These are phyloP conservation scores for Lasioglossum lativentre DNA, from an alignment of 2,888 invertebrate genomes.

Conservation along the genomic window DNA sequence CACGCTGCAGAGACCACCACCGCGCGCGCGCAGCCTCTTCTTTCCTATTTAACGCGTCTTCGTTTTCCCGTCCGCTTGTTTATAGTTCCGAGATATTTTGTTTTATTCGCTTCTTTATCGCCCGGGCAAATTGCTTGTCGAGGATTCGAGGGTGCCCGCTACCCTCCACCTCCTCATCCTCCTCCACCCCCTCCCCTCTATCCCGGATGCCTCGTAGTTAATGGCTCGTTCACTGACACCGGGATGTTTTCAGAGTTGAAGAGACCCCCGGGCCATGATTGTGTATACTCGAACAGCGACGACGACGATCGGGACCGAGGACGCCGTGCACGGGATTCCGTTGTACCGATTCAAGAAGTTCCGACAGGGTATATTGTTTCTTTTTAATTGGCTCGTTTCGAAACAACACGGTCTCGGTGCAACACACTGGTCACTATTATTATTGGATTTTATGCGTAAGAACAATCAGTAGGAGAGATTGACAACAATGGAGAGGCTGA, in stretches of 20 bases:
- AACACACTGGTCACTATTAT: no score
- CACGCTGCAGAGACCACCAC: not conserved
- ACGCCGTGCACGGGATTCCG: not conserved
- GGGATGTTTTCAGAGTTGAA: not conserved
- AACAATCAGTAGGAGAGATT: no score
- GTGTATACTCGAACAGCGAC: not conserved
- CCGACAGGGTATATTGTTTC: not conserved
- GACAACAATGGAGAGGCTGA: no score
- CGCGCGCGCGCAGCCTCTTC: not conserved
- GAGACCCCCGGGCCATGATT: not conserved
- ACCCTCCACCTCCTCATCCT: not conserved
- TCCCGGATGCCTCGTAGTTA: not conserved
- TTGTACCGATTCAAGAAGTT: not conserved
- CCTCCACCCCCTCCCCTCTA: not conserved
- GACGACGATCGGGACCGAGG: not conserved
- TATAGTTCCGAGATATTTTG: conserved; percentile 24
- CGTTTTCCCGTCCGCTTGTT: conserved; percentile 39
- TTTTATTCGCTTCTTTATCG: conserved; percentile 19
- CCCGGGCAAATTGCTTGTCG: not conserved
- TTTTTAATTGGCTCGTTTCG: not conserved
- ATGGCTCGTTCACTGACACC: conserved; percentile 17
- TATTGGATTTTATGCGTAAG: no score
- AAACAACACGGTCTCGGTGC: not conserved
- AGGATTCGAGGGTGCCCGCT: not conserved
- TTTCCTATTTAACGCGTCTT: conserved; percentile 50